A percentile compares a stretch with the other conserved stretches of the same genome.
phyloP scores from a whole-genome alignment of 1,140 invertebrate genomes.

The Euborellia annulipes region DNA sequence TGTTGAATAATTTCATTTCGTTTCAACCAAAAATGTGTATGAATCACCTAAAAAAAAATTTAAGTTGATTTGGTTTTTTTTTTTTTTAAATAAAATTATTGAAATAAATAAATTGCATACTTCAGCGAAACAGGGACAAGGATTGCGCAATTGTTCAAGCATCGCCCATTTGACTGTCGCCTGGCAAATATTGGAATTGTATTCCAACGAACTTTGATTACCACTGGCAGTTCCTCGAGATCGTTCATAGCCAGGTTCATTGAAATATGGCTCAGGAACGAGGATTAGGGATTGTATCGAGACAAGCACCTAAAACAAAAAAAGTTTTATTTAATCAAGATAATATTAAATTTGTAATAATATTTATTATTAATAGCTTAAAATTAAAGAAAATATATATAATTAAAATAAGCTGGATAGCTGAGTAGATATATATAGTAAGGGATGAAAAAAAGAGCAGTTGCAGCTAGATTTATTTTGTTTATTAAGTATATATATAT shows the following conservation, averaged over 20 bases:
- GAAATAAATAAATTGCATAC: conserved; percentile 29
- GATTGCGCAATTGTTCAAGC: conserved; percentile 81
- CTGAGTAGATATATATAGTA: no score
- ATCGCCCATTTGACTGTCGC: conserved; percentile 93
- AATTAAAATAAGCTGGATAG: no score
- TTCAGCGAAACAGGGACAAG: conserved; percentile 85
- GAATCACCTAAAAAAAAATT: conserved; percentile 59
- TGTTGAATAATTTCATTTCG: conserved; percentile 77
- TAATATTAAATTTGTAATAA: no score
- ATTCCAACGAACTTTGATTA: conserved; percentile 75
- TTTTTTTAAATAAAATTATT: conserved; percentile 6
- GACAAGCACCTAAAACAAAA: conserved; percentile 59
- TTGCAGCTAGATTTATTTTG: no score
- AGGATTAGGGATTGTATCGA: conserved; percentile 93
- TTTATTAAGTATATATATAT: no score
- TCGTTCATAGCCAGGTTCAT: conserved; percentile 93
- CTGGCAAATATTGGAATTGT: conserved; percentile 91
- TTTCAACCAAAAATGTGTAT: conserved; percentile 90
- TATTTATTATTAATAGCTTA: no score
- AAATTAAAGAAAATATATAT: no score
- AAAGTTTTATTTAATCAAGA: no score
- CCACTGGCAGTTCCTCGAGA: conserved; percentile 76
- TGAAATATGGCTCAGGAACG: conserved; percentile 94
- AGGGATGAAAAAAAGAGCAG: no score
- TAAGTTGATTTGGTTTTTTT: no score